Evolutionary conservation across 2,797 vertebrate species (phyloP).

Genomic region (Protonibea diacanthus): DNA sequence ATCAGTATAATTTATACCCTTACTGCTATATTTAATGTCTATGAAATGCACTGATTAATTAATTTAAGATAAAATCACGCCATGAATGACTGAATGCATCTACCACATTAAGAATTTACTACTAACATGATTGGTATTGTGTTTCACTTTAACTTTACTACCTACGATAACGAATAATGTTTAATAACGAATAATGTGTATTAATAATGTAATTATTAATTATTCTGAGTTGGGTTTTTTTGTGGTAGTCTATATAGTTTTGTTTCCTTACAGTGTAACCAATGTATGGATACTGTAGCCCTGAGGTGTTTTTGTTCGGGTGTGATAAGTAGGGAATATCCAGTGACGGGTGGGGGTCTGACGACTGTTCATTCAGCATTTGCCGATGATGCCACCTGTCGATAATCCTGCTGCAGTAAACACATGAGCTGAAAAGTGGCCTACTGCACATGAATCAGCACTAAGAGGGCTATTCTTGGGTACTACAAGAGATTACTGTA

Average conservation of each 20-base stretch:
- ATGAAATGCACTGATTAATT: too few species aligned
- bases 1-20: not conserved
- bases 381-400: conserved; percentile 63
- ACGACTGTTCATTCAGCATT: conserved; percentile 45
- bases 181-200: too few species aligned
- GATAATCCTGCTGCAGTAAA: conserved; percentile 68
- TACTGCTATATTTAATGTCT: not conserved
- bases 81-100: not conserved
- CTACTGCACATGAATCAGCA: conserved; percentile 71
- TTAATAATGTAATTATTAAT: too few species aligned
- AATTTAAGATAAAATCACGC: not conserved
- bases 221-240: not conserved
- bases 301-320: not conserved
- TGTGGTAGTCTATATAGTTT: not conserved
- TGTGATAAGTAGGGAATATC: conserved; percentile 6
- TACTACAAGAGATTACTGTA: conserved; percentile 66
- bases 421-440: conserved; percentile 52
- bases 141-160: not conserved
- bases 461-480: conserved; percentile 68
- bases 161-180: too few species aligned
- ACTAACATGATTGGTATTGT: too few species aligned
- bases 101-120: not conserved
- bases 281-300: not conserved
- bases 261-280: not conserved
- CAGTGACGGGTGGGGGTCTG: not conserved